Evolutionary conservation across 2,113 vertebrate genomes (phyloP).

Genomic region (Nibea albiflora): DNA sequence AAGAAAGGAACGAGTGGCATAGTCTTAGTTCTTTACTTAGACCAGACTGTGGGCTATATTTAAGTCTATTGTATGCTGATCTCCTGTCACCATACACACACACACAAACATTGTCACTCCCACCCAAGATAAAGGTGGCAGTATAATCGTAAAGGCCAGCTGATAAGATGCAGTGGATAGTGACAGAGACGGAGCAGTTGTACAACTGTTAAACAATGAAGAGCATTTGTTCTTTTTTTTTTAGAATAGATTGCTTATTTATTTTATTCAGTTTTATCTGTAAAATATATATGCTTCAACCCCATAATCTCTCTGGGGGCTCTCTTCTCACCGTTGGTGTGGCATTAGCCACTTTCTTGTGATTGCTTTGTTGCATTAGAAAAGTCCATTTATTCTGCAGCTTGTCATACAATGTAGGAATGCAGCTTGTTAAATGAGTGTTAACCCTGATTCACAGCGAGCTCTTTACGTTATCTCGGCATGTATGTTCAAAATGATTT

Average conservation of each 20-base stretch:
- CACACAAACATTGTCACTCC: not conserved
- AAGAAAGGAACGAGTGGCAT: not conserved
- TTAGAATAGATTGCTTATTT: not conserved
- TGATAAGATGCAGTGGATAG: constrained; percentile 20
- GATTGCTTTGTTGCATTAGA: constrained; percentile 13
- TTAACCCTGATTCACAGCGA: constrained; percentile 11
- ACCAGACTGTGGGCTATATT: constrained; percentile 7
- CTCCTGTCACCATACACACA: not conserved
- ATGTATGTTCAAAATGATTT: constrained; percentile 5
- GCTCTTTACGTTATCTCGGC: constrained; percentile 19
- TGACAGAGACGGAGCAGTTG: not conserved
- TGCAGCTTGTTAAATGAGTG: constrained; percentile 18
- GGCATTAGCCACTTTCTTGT: constrained; percentile 6
- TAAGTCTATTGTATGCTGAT: not conserved
- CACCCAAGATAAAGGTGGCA: constrained; percentile 13
- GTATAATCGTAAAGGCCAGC: constrained; percentile 1
- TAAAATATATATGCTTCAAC: not conserved
- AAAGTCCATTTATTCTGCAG: constrained; percentile 29
- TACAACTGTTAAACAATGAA: constrained; percentile 1
- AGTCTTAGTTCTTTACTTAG: constrained; percentile 17
- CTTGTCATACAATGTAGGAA: constrained; percentile 11
- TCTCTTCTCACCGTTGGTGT: not conserved
- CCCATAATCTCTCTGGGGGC: not conserved
- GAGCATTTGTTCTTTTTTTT: not conserved
- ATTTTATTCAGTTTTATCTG: not conserved